phyloP scores from a whole-genome alignment of 2,797 vertebrate genomes.

The Syngnathus rostellatus region DNA sequence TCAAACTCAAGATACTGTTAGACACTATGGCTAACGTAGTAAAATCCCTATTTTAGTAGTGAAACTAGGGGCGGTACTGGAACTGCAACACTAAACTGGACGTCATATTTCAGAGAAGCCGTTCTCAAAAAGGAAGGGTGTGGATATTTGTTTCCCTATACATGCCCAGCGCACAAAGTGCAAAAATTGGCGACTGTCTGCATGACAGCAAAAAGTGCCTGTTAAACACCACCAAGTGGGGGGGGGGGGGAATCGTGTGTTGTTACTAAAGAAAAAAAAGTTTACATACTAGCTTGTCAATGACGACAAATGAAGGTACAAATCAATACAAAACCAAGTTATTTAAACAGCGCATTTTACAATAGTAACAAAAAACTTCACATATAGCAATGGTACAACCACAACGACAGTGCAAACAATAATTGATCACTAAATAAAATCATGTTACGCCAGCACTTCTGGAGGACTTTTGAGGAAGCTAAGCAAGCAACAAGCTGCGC shows the following conservation, averaged over 20 bases:
- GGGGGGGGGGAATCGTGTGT: background rate
- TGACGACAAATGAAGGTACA: background rate
- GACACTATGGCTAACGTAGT: background rate
- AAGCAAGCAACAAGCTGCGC: constrained; percentile 35
- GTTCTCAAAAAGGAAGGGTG: constrained; percentile 62
- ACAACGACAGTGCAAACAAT: too few relatives aligned
- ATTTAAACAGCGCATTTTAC: too few relatives aligned
- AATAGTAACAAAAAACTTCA: too few relatives aligned
- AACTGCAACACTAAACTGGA: background rate
- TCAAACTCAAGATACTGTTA: background rate
- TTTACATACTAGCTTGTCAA: background rate
- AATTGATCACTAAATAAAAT: background rate
- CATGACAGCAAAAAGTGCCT: background rate
- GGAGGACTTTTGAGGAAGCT: constrained; percentile 41
- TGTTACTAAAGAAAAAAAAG: background rate
- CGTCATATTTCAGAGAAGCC: constrained; percentile 24
- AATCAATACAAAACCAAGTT: background rate
- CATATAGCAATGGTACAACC: too few relatives aligned
- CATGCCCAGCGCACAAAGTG: constrained; percentile 5
- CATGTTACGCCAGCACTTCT: constrained; percentile 14
- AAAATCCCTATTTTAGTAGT: too few relatives aligned
- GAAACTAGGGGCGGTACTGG: background rate
- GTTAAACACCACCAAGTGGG: background rate
- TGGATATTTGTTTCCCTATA: constrained; percentile 56
- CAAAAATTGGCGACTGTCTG: background rate